A percentile compares a stretch with the other conserved stretches of the same genome.
Evolutionary conservation across 2,113 vertebrate genomes (phyloP).

Genomic region (Acanthochromis polyacanthus): DNA sequence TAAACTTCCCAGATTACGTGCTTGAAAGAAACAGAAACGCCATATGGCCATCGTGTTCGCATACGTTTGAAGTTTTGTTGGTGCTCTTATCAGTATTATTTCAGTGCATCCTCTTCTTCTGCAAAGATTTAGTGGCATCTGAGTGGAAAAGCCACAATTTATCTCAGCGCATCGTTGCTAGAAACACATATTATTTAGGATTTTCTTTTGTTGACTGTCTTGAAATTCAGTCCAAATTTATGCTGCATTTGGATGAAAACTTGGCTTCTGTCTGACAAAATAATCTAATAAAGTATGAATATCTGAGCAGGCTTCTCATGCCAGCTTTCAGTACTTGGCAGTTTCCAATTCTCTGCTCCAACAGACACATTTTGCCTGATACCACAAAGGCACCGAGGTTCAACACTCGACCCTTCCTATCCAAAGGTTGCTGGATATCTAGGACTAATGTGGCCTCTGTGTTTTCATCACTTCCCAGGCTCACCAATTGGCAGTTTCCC

Average conservation of each 20-base stretch:
- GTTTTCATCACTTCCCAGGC: constrained; percentile 10
- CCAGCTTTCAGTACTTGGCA: background rate
- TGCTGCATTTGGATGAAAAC: background rate
- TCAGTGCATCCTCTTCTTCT: background rate
- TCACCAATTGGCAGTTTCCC: background rate
- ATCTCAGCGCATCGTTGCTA: background rate
- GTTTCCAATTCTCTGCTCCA: background rate
- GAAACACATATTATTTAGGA: background rate
- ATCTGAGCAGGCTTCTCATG: background rate
- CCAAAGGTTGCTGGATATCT: background rate
- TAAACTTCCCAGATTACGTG: too few species aligned
- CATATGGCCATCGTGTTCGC: too few species aligned
- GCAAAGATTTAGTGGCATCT: background rate
- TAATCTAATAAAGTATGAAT: background rate
- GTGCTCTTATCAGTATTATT: background rate
- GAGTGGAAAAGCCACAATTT: background rate
- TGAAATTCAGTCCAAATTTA: background rate
- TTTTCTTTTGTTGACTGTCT: background rate
- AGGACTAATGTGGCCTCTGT: background rate
- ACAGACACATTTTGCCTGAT: background rate
- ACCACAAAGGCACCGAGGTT: background rate
- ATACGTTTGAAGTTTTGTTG: too few species aligned
- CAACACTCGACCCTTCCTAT: background rate
- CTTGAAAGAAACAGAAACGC: too few species aligned
- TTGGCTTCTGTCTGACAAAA: background rate